Conservation (phyloP, 2,113 vertebrate species). For the Podarcis muralis region DNA sequence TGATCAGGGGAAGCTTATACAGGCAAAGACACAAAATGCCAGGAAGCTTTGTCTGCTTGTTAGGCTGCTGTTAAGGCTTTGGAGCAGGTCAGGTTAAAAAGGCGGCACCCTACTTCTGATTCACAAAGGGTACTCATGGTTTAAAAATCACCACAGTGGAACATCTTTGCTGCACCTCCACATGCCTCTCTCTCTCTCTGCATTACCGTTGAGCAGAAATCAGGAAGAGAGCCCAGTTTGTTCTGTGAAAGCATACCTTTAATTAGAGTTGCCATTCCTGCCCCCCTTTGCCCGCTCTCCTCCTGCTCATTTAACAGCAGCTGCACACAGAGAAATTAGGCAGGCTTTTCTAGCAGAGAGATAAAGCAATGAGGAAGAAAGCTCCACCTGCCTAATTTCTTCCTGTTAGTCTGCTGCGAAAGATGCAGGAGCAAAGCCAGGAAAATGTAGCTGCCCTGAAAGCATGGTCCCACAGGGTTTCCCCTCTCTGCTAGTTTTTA, state of each 20-base stretch:
- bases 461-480: background rate
- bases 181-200: background rate
- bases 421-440: too few species aligned
- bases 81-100: background rate
- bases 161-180: background rate
- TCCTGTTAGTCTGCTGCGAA: background rate
- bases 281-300: background rate
- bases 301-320: background rate
- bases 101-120: background rate
- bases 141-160: background rate
- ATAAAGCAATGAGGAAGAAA: background rate
- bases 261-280: background rate
- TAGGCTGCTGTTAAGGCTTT: background rate
- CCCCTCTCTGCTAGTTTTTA: background rate
- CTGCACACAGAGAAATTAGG: background rate
- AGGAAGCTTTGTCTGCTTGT: too few species aligned
- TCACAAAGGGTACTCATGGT: background rate
- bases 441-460: background rate
- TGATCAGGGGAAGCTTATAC: background rate
- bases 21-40: background rate
- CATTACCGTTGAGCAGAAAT: background rate
- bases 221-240: background rate
- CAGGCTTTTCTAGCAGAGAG: background rate
- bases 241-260: background rate
- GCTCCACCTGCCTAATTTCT: background rate